Base-by-base conservation (phyloP, 2,797 vertebrate species). In the Megalops cyprinoides region DNA sequence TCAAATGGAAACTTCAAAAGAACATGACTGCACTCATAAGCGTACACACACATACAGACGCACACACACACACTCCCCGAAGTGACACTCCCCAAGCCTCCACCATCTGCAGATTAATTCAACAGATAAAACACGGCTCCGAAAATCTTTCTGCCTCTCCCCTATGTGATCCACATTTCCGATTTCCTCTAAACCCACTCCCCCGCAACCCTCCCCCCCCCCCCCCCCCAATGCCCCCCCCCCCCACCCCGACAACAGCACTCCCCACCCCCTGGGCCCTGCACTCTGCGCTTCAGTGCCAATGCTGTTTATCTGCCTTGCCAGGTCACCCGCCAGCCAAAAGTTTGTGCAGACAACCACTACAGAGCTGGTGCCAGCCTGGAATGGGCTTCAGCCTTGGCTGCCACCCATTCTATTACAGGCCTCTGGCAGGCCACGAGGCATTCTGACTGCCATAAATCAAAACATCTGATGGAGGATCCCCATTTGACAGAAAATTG, bases 301-400 rank as follows among this genome's bases (percentile, higher is more conserved):
- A 90, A 87, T 86, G 85, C 80, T 81, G 91, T 92, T 88, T 90
- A 87, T 90, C 89, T 87, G 89, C 69, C 77, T 82, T 81, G 85
- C 88, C 56, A 10, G 89, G 86, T 84, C 85, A 74, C 0, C 88
- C 88, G 90, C 88, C 91, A 87, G 90, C 88, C 90, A 86, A 84
- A 90, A 91, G 91, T 87, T 91, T 92, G 93, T 58, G 87, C 90
- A 94, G 92, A 94, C 91, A 86, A 92, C 89, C 88, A 82, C 92
- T 90, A 82, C 58, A 83, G 85, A 84, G 82, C 87, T 85, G 91
- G 93, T 96, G 94, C 95, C 92, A 95, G 94, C 92, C 92, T 94
- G 94, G 90, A 92, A 94, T 90, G 94, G 95, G 94, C 92, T 94
- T 93, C 90, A 91, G 91, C 90, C 91, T 92, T 96, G 95, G 95